Percentiles rank a stretch among this genome's conserved stretches.
Conservation (phyloP, 1,140 invertebrate species). For the Antheraea pernyi region DNA sequence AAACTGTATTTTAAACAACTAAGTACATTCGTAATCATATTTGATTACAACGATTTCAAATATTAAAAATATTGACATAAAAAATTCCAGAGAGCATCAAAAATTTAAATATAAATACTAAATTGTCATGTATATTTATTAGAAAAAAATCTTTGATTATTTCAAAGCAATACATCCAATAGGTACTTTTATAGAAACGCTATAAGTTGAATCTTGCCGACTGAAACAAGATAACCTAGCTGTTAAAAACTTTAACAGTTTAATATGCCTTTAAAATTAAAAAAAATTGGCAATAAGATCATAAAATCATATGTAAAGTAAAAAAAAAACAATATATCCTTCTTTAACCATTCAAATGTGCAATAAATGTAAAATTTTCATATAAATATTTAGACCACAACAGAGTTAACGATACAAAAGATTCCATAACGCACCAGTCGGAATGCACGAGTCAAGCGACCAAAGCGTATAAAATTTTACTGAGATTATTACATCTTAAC, state of each 20-base stretch:
- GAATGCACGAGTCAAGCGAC: slow-evolving; percentile 72
- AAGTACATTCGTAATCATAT: slow-evolving; percentile 21
- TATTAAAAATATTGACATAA: slow-evolving; percentile 18
- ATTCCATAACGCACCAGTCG: slow-evolving; percentile 60
- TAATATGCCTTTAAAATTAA: too few relatives aligned
- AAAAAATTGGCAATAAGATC: too few relatives aligned
- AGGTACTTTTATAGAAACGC: slow-evolving; percentile 21
- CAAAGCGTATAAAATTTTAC: slow-evolving; percentile 68
- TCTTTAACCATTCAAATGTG: too few relatives aligned
- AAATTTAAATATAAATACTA: not conserved
- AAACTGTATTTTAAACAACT: slow-evolving; percentile 38
- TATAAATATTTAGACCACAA: not conserved
- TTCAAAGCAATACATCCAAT: not conserved
- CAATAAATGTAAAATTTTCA: too few relatives aligned
- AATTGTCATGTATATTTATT: not conserved
- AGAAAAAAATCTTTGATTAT: too few relatives aligned
- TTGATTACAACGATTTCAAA: slow-evolving; percentile 20
- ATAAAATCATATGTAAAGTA: too few relatives aligned
- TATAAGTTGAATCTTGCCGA: slow-evolving; percentile 52
- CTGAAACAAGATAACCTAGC: slow-evolving; percentile 53
- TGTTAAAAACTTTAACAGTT: slow-evolving; percentile 13
- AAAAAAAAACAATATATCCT: too few relatives aligned
- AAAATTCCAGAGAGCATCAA: slow-evolving; percentile 10
- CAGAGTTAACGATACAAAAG: not conserved
- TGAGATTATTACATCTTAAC: slow-evolving; percentile 61